Percentiles rank a stretch among this genome's conserved stretches.
phyloP scores from a whole-genome alignment of 2,113 vertebrate genomes.

The Phrynosoma blainvillii region DNA sequence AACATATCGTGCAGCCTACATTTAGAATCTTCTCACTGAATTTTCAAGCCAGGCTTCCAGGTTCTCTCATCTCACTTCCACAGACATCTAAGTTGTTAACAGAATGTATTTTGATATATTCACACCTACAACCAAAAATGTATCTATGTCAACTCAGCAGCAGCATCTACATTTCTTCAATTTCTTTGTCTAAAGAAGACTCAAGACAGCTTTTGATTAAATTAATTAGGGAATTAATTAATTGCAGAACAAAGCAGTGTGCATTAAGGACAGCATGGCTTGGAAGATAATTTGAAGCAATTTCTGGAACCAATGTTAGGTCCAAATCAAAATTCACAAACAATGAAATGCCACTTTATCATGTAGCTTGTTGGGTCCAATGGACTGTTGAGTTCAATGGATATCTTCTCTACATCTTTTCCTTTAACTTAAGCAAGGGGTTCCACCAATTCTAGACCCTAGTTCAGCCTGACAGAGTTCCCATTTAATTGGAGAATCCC shows the following conservation, averaged over 20 bases:
- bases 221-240: too few species aligned
- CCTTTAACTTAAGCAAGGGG: too few species aligned
- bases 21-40: conserved; percentile 34
- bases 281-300: not conserved
- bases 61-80: conserved; percentile 45
- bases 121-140: not conserved
- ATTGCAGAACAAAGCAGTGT: not conserved
- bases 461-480: too few species aligned
- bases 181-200: too few species aligned
- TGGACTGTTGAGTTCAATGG: not conserved
- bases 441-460: too few species aligned
- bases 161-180: too few species aligned
- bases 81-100: conserved; percentile 29
- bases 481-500: too few species aligned
- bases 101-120: conserved; percentile 47
- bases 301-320: not conserved
- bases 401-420: too few species aligned
- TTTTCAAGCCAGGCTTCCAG: conserved; percentile 29
- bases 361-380: not conserved
- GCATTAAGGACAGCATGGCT: not conserved
- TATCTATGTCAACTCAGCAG: not conserved
- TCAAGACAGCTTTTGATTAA: too few species aligned
- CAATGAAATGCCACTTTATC: not conserved
- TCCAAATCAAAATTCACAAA: not conserved
- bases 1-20: conserved; percentile 11